Evolutionary conservation across 2,888 invertebrate species (phyloP).

Genomic region (Neoaliturus tenellus): DNA sequence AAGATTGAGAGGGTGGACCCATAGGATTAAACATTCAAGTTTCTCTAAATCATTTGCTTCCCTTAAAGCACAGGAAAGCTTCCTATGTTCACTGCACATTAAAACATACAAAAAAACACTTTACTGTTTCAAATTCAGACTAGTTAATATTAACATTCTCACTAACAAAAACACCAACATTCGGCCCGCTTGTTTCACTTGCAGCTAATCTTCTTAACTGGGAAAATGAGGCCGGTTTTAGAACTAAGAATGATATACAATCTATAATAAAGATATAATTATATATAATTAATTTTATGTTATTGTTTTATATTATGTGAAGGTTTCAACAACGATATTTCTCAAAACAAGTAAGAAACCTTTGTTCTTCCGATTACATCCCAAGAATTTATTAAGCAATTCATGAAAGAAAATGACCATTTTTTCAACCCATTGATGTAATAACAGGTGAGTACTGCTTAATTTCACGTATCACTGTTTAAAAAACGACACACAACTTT

Average conservation of each 20-base stretch:
- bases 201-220: background rate
- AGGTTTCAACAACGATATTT: background rate
- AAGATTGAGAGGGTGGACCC: conserved; percentile 45
- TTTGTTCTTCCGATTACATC: conserved; percentile 31
- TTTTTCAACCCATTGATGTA: conserved; percentile 33
- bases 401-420: background rate
- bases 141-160: conserved; percentile 11
- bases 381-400: background rate
- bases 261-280: background rate
- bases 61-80: background rate
- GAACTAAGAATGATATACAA: background rate
- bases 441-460: background rate
- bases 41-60: background rate
- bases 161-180: conserved; percentile 21
- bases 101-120: background rate
- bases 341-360: conserved; percentile 25
- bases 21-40: background rate
- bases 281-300: background rate
- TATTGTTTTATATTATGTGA: background rate
- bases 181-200: background rate
- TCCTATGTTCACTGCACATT: conserved; percentile 5
- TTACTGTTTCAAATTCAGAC: background rate
- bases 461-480: conserved; percentile 1
- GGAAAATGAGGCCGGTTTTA: background rate
- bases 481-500: background rate